Base-by-base conservation (phyloP, 2,797 vertebrate species). In the Eulemur mongoz region DNA sequence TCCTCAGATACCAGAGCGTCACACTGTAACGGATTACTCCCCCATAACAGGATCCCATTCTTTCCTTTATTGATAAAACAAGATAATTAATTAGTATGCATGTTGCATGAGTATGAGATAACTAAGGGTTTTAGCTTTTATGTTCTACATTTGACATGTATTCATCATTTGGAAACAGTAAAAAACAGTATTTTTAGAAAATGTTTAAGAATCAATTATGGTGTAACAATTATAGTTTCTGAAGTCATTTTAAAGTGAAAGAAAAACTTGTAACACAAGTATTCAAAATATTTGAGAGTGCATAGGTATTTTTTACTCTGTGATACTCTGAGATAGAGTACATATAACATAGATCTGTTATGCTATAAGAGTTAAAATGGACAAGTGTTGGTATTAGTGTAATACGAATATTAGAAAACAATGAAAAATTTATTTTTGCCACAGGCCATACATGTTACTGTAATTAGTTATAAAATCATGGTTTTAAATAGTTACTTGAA, bases 161-260 rank as follows among this genome's bases (percentile, higher is more conserved):
- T 89, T 97, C 96, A 72, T 95, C 96, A 70, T 3, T 91, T 93
- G 45, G 92, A 92, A 94, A 96, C 93, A 96, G 90, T 95, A 97
- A 96, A 98, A 93, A 97, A 96, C 89, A 93, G 14, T 81, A 92
- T 97, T 97, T 98, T 97, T 97, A 98, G 97, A 96, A 98, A 98
- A 97, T 65, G 25, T 97, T 20, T 79, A 97, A 94, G 89, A 96
- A 63, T 97, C 88, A 88, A 20, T 91, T 92, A 38, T 82, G 5
- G 70, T 72, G 15, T 79, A 94, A 78, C 93, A 98, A 87, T 94
- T 97, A 75, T 35, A 97, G 75, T 80, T 86, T 95, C 89, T 96
- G 94, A 89, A 89, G 96, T 97, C 91, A 95, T 97, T 97, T 93
- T 83, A 96, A 98, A 97, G 89, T 96, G 96, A 94, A 96, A 93